Percentiles rank a stretch among this genome's conserved stretches.
Evolutionary conservation across 2,113 vertebrate species (phyloP).

Genomic region (Taxidea taxus): DNA sequence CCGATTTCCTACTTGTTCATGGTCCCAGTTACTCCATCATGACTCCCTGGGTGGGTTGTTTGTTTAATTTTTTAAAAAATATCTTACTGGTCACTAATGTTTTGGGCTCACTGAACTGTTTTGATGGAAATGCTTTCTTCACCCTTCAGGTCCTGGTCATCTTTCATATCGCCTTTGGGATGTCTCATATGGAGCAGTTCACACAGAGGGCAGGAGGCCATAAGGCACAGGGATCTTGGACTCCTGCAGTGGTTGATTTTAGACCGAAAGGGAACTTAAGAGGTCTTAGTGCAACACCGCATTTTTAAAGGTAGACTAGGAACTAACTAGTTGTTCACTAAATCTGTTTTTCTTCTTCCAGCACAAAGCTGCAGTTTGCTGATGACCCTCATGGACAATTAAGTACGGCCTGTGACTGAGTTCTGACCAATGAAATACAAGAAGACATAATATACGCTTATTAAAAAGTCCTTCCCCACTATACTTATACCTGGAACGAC

Average conservation of each 20-base stretch:
- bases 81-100: not conserved
- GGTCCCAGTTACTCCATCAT: not conserved
- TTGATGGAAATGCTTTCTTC: not conserved
- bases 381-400: not conserved
- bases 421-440: not conserved
- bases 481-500: not conserved
- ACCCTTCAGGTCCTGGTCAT: too few relatives aligned
- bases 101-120: not conserved
- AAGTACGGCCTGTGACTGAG: not conserved
- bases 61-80: not conserved
- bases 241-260: not conserved
- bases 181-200: not conserved
- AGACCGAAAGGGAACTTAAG: not conserved
- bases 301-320: not conserved
- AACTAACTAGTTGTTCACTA: not conserved
- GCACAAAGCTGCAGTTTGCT: not conserved
- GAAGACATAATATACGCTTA: not conserved
- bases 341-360: not conserved
- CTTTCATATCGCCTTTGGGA: not conserved
- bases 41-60: not conserved
- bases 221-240: not conserved
- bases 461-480: not conserved
- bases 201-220: not conserved
- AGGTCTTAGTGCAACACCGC: not conserved
- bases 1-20: not conserved